Base-by-base conservation (phyloP, 2,888 invertebrate genomes). In the Diloba caeruleocephala region DNA sequence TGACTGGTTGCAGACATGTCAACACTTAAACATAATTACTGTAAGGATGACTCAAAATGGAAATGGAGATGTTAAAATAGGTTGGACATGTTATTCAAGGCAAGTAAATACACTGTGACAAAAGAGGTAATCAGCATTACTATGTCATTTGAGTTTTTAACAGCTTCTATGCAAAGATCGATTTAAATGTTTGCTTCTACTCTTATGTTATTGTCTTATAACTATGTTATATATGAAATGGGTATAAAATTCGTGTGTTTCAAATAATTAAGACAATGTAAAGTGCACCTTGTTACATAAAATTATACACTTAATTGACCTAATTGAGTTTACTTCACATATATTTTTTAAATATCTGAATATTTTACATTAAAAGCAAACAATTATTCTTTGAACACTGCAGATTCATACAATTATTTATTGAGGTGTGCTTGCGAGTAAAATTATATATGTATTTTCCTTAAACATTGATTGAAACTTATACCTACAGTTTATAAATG, bases 1-100 rank as follows among this genome's bases (percentile, higher is more conserved):
- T 78, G 77, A 79, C 68, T 63, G 48, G 31, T n/a, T n/a, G n/a
- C 50, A 51, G 50, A 71, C 76, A 79, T 55, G 43, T 52, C 51
- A 61, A 65, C 56, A 70, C 37, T 29, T 38, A 34, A 53, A 50
- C 43, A 21, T 51, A 51, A 50, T 45, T 25, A 51, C 41, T 49
- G 34, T 42, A 56, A 61, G 70, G 50, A 45, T 31, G 19, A 49
- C 48, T 21, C 23, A 57, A 53, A 52, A 65, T 61, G 42, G 36
- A 59, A 53, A 54, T 51, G 36, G 17, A 36, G 34, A 28, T 52
- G 55, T 50, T 51, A 51, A 44, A 39, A 33, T 25, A 41, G 19
- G 32, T 37, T 21, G 6, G 36, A 26, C 13, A 33, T 41, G 34
- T 44, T 52, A 32, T 34, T 61, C 52, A 66, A 66, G 43, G 44